Evolutionary conservation across 2,888 invertebrate species (phyloP), one percentile per base, ranked within the genome.

Genomic region (Deladenus siricidicola): DNA sequence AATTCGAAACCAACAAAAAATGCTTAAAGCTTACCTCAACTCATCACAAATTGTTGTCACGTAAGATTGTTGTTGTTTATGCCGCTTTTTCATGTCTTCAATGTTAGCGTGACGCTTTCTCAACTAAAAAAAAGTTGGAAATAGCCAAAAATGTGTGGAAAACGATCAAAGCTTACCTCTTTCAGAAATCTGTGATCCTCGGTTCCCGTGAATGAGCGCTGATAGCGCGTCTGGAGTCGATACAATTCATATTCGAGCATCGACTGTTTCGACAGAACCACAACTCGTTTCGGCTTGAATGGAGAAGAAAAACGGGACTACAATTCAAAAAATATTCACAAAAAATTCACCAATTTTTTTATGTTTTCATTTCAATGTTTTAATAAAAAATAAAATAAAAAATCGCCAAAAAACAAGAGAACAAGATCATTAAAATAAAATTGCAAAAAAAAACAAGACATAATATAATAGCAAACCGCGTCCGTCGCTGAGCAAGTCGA

Each of bases 241-340:
- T 62, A 44, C n/a, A 65, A 52, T 23, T 67, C 67, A 45, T 68
- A 67, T 50, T 67, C 69, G 3, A 67, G 63, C 39, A 67, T 51
- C n/a, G 67, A 69, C 4, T 64, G 58, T 54, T 67, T 67, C n/a
- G 67, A 68, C 4, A 67, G 30, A 43, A 67, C 58, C 19, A 67
- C 53, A 26, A 52, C 64, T 14, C 58, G 58, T 17, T 26, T 59
- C 19, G 60, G 60, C 45, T 59, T 28, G 26, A 60, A 60, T 43
- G n/a, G 45, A n/a, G 56, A 8, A 26, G 45, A 30, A 10, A 34
- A 47, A 45, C 21, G 56, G 21, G 29, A 30, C 56, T 56, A 19
- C 21, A 56, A 42, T 24, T 45, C 23, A 10, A 6, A 6, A 45
- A 43, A n/a, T n/a, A n/a, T n/a, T n/a, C n/a, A n/a, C n/a, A n/a